Base-by-base conservation (phyloP, 2,888 invertebrate genomes). In the Hermaeophaga mercurialis region DNA sequence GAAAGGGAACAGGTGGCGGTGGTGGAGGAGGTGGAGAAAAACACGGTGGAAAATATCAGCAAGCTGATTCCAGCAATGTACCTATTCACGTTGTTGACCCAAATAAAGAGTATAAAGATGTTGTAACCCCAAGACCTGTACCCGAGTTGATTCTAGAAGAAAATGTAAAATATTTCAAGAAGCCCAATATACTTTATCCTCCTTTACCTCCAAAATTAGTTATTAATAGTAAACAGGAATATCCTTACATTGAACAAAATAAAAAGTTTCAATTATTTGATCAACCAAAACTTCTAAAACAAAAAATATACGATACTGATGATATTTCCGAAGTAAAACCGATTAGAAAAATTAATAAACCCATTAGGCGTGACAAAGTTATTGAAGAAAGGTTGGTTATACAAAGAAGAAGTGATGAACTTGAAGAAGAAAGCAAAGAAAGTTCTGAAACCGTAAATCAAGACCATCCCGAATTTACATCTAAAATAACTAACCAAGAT, bases 1-100 rank as follows among this genome's bases (percentile, higher is more conserved):
- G 70, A 50, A 66, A 69, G 56, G 57, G 66, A 9, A 54, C 56
- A 17, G 69, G 67, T 11, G 52, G 47, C 9, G 61, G 59, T 6
- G 63, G 62, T 17, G 53, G 62, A 12, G 56, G 63, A 5, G 52
- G 58, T 12, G 62, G 61, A 33, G 33, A 56, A 48, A 55, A 43
- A 33, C 55, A 56, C 33, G 57, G 50, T 12, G 56, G 50, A 9
- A 18, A 15, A 17, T 38, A 41, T 41, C 22, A 50, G 14, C 39
- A 33, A 11, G 50, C 50, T 41, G 41, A 50, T 41, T 24, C 28
- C 3, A 14, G 12, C 33, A 28, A 41, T 22, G 11, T 18, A 18
- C 41, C 50, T 41, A 22, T 50, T 8, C 28, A 8, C 12, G 31
- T 41, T 38, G 9, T 31, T 12, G 6, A 19, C 9, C 36, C 36